Percentiles rank a stretch among this genome's conserved stretches.
Evolutionary conservation across 2,113 vertebrate genomes (phyloP).

Genomic region (Mesembrinibis cayennensis): DNA sequence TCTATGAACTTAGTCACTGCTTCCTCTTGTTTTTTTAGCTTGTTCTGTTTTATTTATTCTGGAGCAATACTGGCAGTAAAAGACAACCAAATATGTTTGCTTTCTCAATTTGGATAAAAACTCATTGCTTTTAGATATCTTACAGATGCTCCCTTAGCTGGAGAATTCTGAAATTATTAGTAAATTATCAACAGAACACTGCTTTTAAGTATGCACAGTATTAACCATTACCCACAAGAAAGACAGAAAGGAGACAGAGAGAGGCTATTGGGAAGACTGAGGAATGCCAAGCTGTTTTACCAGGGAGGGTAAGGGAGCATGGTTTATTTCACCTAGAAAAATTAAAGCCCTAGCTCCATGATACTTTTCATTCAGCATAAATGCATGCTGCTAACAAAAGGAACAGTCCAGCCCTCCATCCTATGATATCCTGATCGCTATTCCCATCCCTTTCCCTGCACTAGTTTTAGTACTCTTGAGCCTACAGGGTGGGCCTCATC

Average conservation of each 20-base stretch:
- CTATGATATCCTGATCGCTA: background rate
- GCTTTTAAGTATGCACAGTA: background rate
- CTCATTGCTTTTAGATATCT: conserved; percentile 29
- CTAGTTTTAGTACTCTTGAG: background rate
- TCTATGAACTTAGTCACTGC: conserved; percentile 29
- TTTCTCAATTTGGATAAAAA: conserved; percentile 33
- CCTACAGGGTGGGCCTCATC: background rate
- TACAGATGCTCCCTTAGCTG: conserved; percentile 38
- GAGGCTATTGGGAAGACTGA: background rate
- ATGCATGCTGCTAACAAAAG: background rate
- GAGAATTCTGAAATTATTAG: conserved; percentile 33
- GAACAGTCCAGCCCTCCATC: background rate
- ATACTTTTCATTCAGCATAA: background rate
- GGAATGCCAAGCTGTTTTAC: background rate
- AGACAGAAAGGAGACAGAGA: background rate
- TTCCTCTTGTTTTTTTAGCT: conserved; percentile 27
- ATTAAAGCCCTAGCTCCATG: background rate
- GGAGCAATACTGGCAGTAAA: conserved; percentile 37
- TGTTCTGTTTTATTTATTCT: conserved; percentile 46
- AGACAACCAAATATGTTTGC: conserved; percentile 12
- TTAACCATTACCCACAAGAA: conserved; percentile 40
- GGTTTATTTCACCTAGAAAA: background rate
- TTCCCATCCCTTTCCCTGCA: background rate
- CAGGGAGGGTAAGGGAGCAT: background rate
- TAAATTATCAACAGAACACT: conserved; percentile 44